Evolutionary conservation across 37 sponge, comb jelly and placozoan genomes (phyloP), one percentile per base, ranked within the genome.

Genomic region (Bolinopsis microptera): DNA sequence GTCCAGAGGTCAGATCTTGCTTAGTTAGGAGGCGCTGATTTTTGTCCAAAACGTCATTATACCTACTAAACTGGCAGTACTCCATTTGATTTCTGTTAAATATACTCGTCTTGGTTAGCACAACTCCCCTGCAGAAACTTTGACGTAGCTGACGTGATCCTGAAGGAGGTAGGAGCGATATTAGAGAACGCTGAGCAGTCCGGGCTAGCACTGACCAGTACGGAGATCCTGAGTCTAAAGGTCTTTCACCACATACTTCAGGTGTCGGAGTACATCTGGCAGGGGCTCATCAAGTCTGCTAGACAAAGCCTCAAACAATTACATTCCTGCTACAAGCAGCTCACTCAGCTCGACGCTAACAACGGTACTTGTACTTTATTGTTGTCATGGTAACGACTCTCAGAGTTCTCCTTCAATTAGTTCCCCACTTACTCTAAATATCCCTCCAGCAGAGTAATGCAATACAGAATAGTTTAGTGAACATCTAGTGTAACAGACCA

Each of bases 201-300:
- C 3, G 82, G 82, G 9, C 82, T 80, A 16, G 82, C 82, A 8
- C 82, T 80, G 38, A 36, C 82, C 37, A 33, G 37, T 8, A 36
- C 34, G 16, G 82, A 80, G 23, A 80, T 80, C 3, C 82, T 80
- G 9, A 36, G 16, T 22, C 37, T 80, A 8, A 80, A 80, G 23
- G 82, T 80, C 82, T 80, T 34, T 37, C 82, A 80, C 33, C 82
- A 80, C 37, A 37, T 80, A 1, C 82, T 80, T 8, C 82, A 80
- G 32, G 82, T 80, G 22, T 80, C 82, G 8, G 82, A 80, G 82
- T 80, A 80, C 37, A 80, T 80, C 8, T 80, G 82, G 82, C 82
- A 80, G 30, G 82, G 82, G 5, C 34, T 36, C 9, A 80, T 80
- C 3, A 80, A 80, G 37, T 80, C 38, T 36, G 82, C 82, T 30